A percentile compares a stretch with the other conserved stretches of the same genome.
phyloP scores from a whole-genome alignment of 2,888 invertebrate genomes.

The Drosophila lutescens region DNA sequence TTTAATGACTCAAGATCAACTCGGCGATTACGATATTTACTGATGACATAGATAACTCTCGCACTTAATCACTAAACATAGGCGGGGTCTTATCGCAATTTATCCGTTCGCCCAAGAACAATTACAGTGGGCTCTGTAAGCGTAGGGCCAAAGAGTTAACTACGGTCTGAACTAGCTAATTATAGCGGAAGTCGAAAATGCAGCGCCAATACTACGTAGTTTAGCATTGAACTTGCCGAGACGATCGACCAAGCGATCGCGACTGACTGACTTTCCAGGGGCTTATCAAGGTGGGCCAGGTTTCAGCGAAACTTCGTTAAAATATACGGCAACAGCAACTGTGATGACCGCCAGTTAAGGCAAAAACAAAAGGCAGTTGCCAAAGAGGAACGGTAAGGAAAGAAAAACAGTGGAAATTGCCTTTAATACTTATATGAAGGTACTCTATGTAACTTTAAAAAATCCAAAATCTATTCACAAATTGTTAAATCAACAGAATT shows the following conservation, averaged over 20 bases:
- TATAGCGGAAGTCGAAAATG: conserved; percentile 68
- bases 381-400: conserved; percentile 58
- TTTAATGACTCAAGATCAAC: conserved; percentile 29
- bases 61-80: conserved; percentile 17
- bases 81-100: conserved; percentile 15
- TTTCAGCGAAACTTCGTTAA: conserved; percentile 59
- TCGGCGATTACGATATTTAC: conserved; percentile 29
- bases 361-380: conserved; percentile 29
- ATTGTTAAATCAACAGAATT: too few species aligned
- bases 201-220: conserved; percentile 35
- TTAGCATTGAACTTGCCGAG: conserved; percentile 70
- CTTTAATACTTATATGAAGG: neutral
- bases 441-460: too few species aligned
- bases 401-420: conserved; percentile 31
- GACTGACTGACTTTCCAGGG: conserved; percentile 28
- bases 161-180: conserved; percentile 46
- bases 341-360: conserved; percentile 66
- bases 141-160: conserved; percentile 25
- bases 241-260: conserved; percentile 12
- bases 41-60: conserved; percentile 29
- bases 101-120: conserved; percentile 24
- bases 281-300: conserved; percentile 74
- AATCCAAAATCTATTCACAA: too few species aligned
- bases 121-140: conserved; percentile 11
- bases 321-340: conserved; percentile 50